Evolutionary conservation across 2,888 invertebrate genomes (phyloP).

Genomic region (Polyploca ridens): DNA sequence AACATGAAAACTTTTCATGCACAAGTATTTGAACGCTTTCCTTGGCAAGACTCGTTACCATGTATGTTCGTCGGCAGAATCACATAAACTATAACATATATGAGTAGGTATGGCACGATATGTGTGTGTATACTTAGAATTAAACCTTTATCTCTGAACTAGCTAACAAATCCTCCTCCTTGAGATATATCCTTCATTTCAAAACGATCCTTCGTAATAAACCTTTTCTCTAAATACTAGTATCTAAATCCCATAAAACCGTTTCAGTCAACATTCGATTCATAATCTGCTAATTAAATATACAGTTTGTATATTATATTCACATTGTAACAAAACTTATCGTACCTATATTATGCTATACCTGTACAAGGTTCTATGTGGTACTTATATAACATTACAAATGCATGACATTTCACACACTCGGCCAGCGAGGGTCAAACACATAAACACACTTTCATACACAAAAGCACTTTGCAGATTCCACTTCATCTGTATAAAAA

Average conservation of each 20-base stretch:
- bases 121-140: slow-evolving; percentile 23
- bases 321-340: neutral
- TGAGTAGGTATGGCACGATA: slow-evolving; percentile 52
- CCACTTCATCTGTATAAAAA: slow-evolving; percentile 4
- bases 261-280: slow-evolving; percentile 10
- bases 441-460: slow-evolving; percentile 9
- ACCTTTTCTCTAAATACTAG: neutral
- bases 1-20: neutral
- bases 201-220: neutral
- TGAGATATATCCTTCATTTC: neutral
- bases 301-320: neutral
- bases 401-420: slow-evolving; percentile 18
- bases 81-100: slow-evolving; percentile 24
- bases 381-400: neutral
- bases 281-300: neutral
- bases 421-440: slow-evolving; percentile 37
- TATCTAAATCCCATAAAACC: slow-evolving; percentile 2
- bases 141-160: slow-evolving; percentile 13
- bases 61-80: slow-evolving; percentile 12
- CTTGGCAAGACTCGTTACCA: slow-evolving; percentile 16
- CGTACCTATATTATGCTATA: neutral
- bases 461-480: slow-evolving; percentile 1
- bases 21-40: neutral
- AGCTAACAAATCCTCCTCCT: slow-evolving; percentile 15
- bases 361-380: neutral